Base-by-base conservation (phyloP, 2,113 vertebrate genomes). In the Ginglymostoma cirratum region DNA sequence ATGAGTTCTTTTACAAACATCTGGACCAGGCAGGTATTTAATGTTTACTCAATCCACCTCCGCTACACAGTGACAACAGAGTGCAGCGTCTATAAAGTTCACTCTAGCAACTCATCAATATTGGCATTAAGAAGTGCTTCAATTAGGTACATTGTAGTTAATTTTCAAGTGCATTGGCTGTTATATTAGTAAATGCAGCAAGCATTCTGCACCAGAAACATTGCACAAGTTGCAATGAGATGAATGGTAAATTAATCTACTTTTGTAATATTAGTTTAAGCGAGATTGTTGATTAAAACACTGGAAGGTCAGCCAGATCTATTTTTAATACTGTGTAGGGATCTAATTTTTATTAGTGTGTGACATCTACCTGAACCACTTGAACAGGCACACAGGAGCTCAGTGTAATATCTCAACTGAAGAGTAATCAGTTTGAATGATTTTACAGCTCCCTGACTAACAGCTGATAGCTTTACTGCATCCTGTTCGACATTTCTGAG, bases 341-440 rank as follows among this genome's bases (percentile, higher is more conserved):
- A 92, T 92, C 55, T 92, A 45, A 45, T 45, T 45, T 45, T 48
- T 48, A 48, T 48, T 48, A 3, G 48, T 48, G 48, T 48, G 65
- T 92, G 65, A 92, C 14, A 92, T 65, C 34, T 66, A 61, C 52
- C 89, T 92, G 89, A 92, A 92, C 55, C 34, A 65, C 86, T 89
- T 61, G 52, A 89, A 12, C 86, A 55, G 86, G 27, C 86, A 61
- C 34, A 34, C 55, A 66, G 89, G 89, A 92, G 89, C 89, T 92
- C 14, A 34, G 55, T 65, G n/a, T 38, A n/a, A 34, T 34, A 17
- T 19, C 34, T 92, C 61, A 38, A 92, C 87, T 65, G 89, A 92
- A 65, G 30, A 61, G 14, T 66, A 34, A 34, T 38, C 87, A 66
- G 89, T 65, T 38, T 65, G 55, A 92, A 34, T 92, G 61, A 65